Evolutionary conservation across 2,113 vertebrate species (phyloP), one percentile per base, ranked within the genome.

Genomic region (Tupaia tana): DNA sequence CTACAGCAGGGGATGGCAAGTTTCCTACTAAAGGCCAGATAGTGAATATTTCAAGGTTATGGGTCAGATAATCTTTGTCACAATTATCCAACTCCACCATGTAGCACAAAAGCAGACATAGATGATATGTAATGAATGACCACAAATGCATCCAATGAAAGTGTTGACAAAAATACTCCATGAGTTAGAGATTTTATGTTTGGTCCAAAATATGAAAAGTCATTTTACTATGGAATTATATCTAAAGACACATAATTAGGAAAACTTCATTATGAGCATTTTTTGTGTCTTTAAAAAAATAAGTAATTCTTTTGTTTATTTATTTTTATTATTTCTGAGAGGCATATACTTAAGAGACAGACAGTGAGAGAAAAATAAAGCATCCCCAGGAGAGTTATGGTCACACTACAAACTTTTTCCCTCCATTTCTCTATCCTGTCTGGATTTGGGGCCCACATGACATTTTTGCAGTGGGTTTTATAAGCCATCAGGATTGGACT

Each of bases 191-290:
- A 79, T 85, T 93, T 63, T 29, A 54, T 3, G 18, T 9, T 9
- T 67, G 9, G 9, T 91, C 29, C 93, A 91, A 31, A 71, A 86
- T 61, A 83, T n/a, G 24, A 22, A 64, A 93, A 94, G 64, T 86
- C 24, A 78, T 6, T 88, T 82, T 89, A 86, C 3, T 1, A n/a
- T 7, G 83, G 75, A 93, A 82, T 61, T 20, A 13, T 63, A 61
- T 73, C 18, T 66, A 24, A 86, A 64, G 9, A 18, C 11, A 83
- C 34, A n/a, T 52, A 56, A 67, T 9, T n/a, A 31, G 16, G 31
- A 78, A 91, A 84, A 52, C 11, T 15, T 89, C 19, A 84, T 3
- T 74, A 4, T 59, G 10, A 58, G 19, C 7, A 52, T 80, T 85
- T 12, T 78, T 91, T n/a, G 16, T 67, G 8, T 67, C 3, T 94